Conservation (phyloP, 2,113 vertebrate species). For the Cygnus buccinator region DNA sequence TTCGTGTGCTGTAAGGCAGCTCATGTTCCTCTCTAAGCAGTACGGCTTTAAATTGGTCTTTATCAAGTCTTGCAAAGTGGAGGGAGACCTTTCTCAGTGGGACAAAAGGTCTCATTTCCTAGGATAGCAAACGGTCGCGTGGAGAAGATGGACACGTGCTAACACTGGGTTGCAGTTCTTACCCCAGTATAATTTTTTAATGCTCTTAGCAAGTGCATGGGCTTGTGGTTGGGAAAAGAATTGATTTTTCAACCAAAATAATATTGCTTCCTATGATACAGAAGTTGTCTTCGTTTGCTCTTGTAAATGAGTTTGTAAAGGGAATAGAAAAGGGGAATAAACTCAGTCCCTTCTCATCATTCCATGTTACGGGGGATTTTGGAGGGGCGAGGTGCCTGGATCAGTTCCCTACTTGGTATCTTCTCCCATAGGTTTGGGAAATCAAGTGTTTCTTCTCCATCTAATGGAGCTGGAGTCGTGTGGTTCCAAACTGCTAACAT, state of each 20-base stretch:
- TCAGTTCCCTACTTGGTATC: background rate
- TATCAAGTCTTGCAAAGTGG: background rate
- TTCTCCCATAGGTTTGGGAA: background rate
- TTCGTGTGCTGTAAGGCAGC: background rate
- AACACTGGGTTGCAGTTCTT: background rate
- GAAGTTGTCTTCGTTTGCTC: background rate
- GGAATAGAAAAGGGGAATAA: background rate
- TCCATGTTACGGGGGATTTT: background rate
- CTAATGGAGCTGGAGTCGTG: background rate
- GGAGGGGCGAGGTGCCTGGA: background rate
- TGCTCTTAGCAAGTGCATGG: background rate
- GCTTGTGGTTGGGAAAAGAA: background rate
- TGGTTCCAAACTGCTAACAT: constrained; percentile 37
- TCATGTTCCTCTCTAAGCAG: background rate
- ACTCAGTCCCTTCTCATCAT: fast-evolving
- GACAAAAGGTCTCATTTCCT: background rate
- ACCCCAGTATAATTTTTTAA: background rate
- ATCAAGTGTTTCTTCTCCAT: background rate
- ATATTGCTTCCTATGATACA: background rate
- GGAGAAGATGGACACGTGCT: background rate
- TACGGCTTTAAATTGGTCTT: background rate
- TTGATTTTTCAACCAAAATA: background rate
- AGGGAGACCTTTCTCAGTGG: background rate
- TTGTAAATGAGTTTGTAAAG: background rate
- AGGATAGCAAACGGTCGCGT: background rate